Evolutionary conservation across 2,888 invertebrate genomes (phyloP), one percentile per base, ranked within the genome.

Genomic region (Sesia apiformis): DNA sequence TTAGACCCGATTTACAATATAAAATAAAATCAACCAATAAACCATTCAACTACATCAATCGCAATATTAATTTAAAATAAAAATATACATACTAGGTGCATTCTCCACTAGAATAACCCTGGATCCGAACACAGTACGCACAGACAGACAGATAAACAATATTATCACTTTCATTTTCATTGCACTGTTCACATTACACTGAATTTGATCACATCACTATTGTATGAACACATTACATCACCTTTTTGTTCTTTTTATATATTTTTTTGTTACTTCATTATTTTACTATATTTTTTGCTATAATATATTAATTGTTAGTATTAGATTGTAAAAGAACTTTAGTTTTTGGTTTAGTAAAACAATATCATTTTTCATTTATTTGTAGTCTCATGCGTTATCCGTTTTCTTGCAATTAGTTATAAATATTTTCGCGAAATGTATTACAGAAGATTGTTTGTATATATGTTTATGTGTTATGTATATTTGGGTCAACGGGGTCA

Each of bases 31-130:
- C 23, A 23, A 1, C 23, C 23, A 23, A 2, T 23, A 23, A 23
- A 23, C 23, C 23, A 23, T 23, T 23, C 23, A 1, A 23, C 23
- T 23, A 23, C 2, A 23, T 23, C 23, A 23, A 23, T 23, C 23
- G 23, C 1, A 23, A 23, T 23, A 23, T 23, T 23, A 23, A 23
- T 23, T 2, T 52, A 52, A 49, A 58, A 54, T 8, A 39, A 38
- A 61, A n/a, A 49, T 76, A 86, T 76, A 86, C 88, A 56, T 81
- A 88, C 88, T 88, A 57, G 84, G 87, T 41, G 89, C 89, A 76
- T 89, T 88, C 65, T 89, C 88, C 69, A 89, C 89, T 6, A 88
- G 70, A 55, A 89, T 88, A 41, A 89, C 82, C 56, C 88, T 72
- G 4, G 85, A 75, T 66, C 84, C 82, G 56, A 76, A 58, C 43